Base-by-base conservation (phyloP, 64 coral and sea anemone species). In the Pocillopora verrucosa region DNA sequence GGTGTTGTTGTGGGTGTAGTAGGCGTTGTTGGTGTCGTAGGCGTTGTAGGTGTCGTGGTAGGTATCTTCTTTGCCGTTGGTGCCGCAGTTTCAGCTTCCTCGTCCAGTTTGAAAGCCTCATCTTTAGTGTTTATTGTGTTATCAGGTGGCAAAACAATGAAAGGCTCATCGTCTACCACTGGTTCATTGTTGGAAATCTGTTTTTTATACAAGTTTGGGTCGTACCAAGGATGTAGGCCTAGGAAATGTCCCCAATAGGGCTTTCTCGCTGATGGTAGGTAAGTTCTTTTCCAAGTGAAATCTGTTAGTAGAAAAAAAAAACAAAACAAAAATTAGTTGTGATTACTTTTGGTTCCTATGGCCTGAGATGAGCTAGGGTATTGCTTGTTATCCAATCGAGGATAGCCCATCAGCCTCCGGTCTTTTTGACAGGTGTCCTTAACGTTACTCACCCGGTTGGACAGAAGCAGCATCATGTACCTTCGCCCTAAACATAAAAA, bases 141-240 rank as follows among this genome's bases (percentile, higher is more conserved):
- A 84, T 84, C 80, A 4, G 80, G 80, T 51, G 80, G 80, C 3
- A 84, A 36, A 12, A 84, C 63, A 84, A 84, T 84, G 60, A 56
- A 84, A 34, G 80, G 80, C 36, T 84, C 80, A 45, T 84, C 80
- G 22, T 84, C 80, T 10, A 84, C 62, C 17, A 51, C 61, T 1
- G 60, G 80, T 16, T 84, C 80, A 36, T 84, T 84, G 80, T 45
- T 84, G 36, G 80, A 68, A 14, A 84, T 34, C 62, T 84, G 80
- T 11, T 84, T 84, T 69, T 63, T 84, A 20, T 84, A 84, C 7
- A 84, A 36, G 10, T 22, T 69, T 12, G 80, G 5, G 62, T 84
- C 80, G 19, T 84, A 84, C 61, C 34, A 45, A 17, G 80, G 36
- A 51, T 83, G 60, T 1, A 14, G 5, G 12, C 17, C 74, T 36